These are phyloP conservation scores for Hephaestus fuliginosus DNA, from an alignment of 2,797 vertebrate genomes.

Conservation along the genomic window DNA sequence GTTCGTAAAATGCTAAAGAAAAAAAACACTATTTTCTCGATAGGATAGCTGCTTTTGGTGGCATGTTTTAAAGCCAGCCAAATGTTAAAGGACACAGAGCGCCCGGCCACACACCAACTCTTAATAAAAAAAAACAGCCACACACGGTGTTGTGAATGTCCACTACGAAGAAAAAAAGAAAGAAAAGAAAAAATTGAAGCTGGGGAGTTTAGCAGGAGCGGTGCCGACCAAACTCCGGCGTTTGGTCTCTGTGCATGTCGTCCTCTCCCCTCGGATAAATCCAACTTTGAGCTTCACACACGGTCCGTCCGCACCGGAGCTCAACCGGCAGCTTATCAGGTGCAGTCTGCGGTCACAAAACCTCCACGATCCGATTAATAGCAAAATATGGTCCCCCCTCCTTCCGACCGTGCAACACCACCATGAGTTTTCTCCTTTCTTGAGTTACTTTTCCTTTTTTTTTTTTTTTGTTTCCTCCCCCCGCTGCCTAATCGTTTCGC, in stretches of 20 bases:
- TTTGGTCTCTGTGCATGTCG: conserved; percentile 50
- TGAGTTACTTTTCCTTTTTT: conserved; percentile 79
- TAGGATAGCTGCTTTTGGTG: conserved; percentile 25
- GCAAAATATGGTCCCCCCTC: conserved; percentile 66
- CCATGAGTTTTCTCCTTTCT: conserved; percentile 80
- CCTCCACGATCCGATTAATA: conserved; percentile 75
- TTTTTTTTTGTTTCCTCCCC: conserved; percentile 57
- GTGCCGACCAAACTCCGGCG: conserved; percentile 44
- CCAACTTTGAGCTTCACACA: conserved; percentile 69
- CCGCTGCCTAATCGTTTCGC: conserved; percentile 50
- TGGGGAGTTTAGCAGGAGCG: conserved; percentile 35
- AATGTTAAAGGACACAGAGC: conserved; percentile 32
- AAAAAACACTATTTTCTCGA: conserved; percentile 20
- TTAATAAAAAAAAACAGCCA: too few species aligned
- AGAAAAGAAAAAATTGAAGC: neutral
- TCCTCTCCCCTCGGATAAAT: conserved; percentile 62
- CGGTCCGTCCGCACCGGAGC: conserved; percentile 35
- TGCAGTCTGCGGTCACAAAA: conserved; percentile 73
- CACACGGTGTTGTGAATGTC: too few species aligned
- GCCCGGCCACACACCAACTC: conserved; percentile 25
- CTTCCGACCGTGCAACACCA: conserved; percentile 67
- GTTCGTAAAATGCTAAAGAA: conserved; percentile 60
- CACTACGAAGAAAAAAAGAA: too few species aligned
- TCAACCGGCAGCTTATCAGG: conserved; percentile 65
- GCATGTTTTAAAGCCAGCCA: conserved; percentile 49